Evolutionary conservation across 2,113 vertebrate genomes (phyloP).

Genomic region (Sebastes fasciatus): DNA sequence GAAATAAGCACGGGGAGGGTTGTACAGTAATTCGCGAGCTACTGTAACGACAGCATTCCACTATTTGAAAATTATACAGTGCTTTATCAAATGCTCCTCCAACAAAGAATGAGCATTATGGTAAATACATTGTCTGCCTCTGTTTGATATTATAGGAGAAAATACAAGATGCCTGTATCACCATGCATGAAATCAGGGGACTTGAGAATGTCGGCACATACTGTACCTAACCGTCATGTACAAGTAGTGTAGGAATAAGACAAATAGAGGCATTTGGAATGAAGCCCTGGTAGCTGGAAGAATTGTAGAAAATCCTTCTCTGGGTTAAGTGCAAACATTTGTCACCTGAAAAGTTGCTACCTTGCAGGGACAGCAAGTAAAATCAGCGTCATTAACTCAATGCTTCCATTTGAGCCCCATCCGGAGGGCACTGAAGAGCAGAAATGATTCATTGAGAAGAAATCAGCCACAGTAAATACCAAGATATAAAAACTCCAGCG

Average conservation of each 20-base stretch:
- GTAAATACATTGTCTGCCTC: neutral
- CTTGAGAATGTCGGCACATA: neutral
- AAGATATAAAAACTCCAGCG: conserved; percentile 34
- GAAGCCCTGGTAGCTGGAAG: conserved; percentile 13
- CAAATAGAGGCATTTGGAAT: conserved; percentile 18
- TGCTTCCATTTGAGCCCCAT: conserved; percentile 38
- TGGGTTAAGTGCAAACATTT: conserved; percentile 57
- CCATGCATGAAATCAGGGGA: neutral
- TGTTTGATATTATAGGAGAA: neutral
- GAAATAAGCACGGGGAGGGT: neutral
- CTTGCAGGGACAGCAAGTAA: conserved; percentile 51
- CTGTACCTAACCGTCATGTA: neutral
- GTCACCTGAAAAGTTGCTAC: conserved; percentile 48
- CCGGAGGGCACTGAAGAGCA: conserved; percentile 20
- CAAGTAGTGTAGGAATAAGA: neutral
- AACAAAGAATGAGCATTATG: neutral
- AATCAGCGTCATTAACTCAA: conserved; percentile 58
- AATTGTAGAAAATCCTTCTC: conserved; percentile 46
- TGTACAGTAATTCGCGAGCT: neutral
- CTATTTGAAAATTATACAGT: neutral
- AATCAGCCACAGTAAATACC: conserved; percentile 34
- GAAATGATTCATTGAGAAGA: conserved; percentile 36
- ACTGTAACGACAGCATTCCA: neutral
- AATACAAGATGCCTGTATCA: neutral
- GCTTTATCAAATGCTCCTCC: neutral